These are phyloP conservation scores for Cyprinella venusta DNA, from an alignment of 2,797 vertebrate species.

Conservation along the genomic window DNA sequence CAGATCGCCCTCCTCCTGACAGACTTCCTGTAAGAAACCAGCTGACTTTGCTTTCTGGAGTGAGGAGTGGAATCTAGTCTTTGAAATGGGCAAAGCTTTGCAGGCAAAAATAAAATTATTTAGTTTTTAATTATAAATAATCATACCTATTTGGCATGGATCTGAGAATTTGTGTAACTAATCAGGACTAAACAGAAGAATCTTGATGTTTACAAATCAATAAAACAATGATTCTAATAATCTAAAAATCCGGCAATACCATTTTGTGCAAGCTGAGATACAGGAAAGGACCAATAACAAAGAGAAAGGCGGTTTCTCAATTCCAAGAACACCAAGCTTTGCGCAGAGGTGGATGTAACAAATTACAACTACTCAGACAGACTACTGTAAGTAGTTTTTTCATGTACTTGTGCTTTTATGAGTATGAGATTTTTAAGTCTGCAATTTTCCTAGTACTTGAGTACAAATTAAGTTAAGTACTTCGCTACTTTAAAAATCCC, in stretches of 20 bases:
- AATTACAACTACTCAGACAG: too few species aligned
- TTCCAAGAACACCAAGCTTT: background rate
- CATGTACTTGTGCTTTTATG: too few species aligned
- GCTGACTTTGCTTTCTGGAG: slow-evolving; percentile 20
- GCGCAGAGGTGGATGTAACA: too few species aligned
- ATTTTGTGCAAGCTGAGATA: background rate
- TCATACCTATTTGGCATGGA: background rate
- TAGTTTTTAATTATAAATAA: slow-evolving; percentile 1
- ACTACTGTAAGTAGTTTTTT: too few species aligned
- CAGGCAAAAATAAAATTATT: background rate
- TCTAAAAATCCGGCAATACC: background rate
- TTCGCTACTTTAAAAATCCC: too few species aligned
- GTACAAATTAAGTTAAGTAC: too few species aligned
- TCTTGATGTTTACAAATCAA: background rate
- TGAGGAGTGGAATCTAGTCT: slow-evolving; percentile 30
- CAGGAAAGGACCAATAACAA: background rate
- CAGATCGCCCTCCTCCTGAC: slow-evolving; percentile 1
- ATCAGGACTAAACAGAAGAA: background rate
- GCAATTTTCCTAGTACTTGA: too few species aligned
- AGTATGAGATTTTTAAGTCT: too few species aligned
- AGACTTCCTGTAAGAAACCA: slow-evolving; percentile 38
- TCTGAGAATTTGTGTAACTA: background rate
- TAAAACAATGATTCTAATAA: background rate
- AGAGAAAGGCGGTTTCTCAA: background rate
- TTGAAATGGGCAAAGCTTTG: slow-evolving; percentile 5